Conservation (phyloP, 1,140 invertebrate genomes). For the Leptinotarsa texana region DNA sequence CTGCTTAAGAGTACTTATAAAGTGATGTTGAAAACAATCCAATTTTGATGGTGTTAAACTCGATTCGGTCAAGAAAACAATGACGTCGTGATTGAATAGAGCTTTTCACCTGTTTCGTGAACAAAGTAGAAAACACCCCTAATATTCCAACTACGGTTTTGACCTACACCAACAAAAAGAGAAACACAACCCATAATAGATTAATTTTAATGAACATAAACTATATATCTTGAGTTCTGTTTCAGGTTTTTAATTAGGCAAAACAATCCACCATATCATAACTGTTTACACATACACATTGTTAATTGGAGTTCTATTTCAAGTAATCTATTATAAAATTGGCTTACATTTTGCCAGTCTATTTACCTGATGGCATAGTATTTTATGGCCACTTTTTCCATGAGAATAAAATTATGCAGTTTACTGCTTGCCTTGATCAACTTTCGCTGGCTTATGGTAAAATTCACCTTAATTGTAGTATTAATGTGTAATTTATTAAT, state of each 20-base stretch:
- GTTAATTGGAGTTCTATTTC: not conserved
- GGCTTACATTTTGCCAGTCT: conserved; percentile 3
- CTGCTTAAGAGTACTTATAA: no score
- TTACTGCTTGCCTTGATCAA: not conserved
- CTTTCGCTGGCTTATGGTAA: conserved; percentile 1
- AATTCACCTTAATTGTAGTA: conserved; percentile 3
- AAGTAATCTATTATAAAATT: conserved; percentile 1
- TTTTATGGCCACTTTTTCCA: conserved; percentile 6
- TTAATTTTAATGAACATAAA: not conserved
- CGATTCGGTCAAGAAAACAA: no score
- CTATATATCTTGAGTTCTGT: not conserved
- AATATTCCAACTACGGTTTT: not conserved
- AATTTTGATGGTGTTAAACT: no score
- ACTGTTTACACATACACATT: conserved; percentile 8
- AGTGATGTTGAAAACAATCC: no score
- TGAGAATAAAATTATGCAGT: conserved; percentile 6
- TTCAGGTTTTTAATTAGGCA: not conserved
- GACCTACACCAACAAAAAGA: conserved; percentile 5
- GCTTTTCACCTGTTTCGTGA: no score
- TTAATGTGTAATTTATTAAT: conserved; percentile 4
- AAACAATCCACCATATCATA: conserved; percentile 6
- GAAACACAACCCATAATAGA: not conserved
- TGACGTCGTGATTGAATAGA: no score
- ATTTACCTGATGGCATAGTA: conserved; percentile 3
- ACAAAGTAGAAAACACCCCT: no score